phyloP scores from a whole-genome alignment of 2,113 vertebrate species.

The Platysteira castanea region DNA sequence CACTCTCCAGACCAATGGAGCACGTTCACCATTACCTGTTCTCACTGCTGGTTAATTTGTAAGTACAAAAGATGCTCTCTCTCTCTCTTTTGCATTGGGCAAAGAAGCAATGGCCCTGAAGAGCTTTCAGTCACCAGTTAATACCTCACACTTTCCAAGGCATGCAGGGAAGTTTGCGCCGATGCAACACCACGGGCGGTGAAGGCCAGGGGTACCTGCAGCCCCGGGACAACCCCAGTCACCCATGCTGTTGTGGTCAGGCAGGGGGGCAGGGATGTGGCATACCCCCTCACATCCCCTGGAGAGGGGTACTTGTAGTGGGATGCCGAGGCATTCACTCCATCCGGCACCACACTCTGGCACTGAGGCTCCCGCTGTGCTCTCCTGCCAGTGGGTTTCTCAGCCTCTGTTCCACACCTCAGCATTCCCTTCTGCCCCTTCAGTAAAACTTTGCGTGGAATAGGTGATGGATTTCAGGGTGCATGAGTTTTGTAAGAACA shows the following conservation, averaged over 20 bases:
- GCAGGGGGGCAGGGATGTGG: fast-evolving
- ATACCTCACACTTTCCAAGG: neutral
- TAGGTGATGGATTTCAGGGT: neutral
- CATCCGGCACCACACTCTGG: neutral
- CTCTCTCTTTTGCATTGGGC: neutral
- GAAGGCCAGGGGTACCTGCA: fast-evolving
- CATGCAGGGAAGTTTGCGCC: fast-evolving
- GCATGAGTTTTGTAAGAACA: fast-evolving
- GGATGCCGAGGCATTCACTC: neutral
- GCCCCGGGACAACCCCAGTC: neutral
- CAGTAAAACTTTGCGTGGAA: neutral
- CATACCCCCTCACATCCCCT: fast-evolving
- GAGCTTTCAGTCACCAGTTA: neutral
- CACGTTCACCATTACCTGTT: neutral
- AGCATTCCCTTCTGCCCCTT: neutral
- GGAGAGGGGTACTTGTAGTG: no score
- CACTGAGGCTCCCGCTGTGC: neutral
- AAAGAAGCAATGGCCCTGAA: neutral
- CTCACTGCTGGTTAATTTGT: neutral
- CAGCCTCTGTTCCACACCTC: neutral
- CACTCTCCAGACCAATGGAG: neutral
- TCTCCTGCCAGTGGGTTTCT: neutral
- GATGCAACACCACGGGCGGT: fast-evolving
- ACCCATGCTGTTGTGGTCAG: fast-evolving
- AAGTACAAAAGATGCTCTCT: neutral